A percentile compares a stretch with the other conserved stretches of the same genome.
Conservation (phyloP, 1,140 invertebrate species). For the Trachymyrmex septentrionalis region DNA sequence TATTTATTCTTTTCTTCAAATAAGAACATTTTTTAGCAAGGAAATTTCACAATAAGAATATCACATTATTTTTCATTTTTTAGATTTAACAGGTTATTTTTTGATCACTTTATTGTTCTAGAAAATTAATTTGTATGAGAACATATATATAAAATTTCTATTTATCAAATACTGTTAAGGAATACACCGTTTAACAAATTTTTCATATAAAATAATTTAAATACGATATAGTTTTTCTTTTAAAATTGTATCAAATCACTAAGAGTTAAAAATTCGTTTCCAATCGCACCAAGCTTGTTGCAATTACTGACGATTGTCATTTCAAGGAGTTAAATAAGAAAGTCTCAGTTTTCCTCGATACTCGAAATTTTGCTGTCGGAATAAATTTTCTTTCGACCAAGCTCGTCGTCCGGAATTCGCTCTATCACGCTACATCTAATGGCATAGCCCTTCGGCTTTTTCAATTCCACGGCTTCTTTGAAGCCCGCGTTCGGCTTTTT, state of each 20-base stretch:
- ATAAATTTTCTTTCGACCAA: conserved; percentile 45
- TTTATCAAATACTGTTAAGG: neutral
- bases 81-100: neutral
- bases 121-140: neutral
- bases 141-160: neutral
- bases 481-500: conserved; percentile 75
- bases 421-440: conserved; percentile 75
- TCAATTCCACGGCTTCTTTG: conserved; percentile 83
- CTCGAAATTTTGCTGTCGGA: conserved; percentile 38
- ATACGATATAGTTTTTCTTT: too few relatives aligned
- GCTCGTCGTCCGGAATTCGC: conserved; percentile 71
- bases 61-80: conserved; percentile 4
- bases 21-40: neutral
- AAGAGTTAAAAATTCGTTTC: neutral
- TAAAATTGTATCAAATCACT: too few relatives aligned
- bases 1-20: neutral
- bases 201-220: neutral
- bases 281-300: neutral
- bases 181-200: neutral
- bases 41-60: neutral
- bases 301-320: neutral
- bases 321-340: conserved; percentile 35
- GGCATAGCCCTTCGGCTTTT: conserved; percentile 75
- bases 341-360: conserved; percentile 2
- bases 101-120: neutral